Base-by-base conservation (phyloP, 2,797 vertebrate genomes). In the Cossypha caffra region DNA sequence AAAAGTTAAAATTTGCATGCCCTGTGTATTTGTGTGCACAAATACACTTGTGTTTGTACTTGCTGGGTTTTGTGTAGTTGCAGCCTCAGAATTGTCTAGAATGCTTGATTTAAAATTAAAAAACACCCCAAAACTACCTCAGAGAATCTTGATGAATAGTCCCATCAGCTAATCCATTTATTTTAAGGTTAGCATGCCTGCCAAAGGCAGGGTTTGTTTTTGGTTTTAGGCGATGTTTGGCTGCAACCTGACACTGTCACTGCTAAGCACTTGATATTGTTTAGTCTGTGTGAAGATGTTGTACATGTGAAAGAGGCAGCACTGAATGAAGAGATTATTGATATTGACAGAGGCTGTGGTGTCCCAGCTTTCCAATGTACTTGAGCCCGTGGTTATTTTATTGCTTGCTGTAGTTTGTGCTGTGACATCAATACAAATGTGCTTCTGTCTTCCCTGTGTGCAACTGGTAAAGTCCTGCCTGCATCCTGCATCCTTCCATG, bases 181-280 rank as follows among this genome's bases (percentile, higher is more conserved):
- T 42, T 48, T 28, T 25, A 59, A 88, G 85, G 62, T 93, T 72
- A 64, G 58, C 42, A 3, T 5, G 76, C 40, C 64, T 91, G 86
- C 94, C 88, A 82, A 79, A 81, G 74, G 80, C 55, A 64, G 62
- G 19, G 74, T 77, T 96, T 95, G 79, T 33, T 87, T 90, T 76
- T 74, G 86, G n/a, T 80, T 90, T 67, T 11, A 48, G 93, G 79
- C 26, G 12, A 33, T 51, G 80, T 88, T 92, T 95, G 96, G 93
- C 91, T 89, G 86, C 93, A 88, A 38, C 84, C 93, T 95, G 94
- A 93, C 85, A 61, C 90, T 92, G 91, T 88, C 91, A 69, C 94
- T 90, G 95, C 96, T 94, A 84, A 96, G 96, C 93, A 86, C 93
- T 95, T 87, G 81, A 50, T 94, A 76, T 5, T 81, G 77, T 89